Percentiles rank a stretch among this genome's conserved stretches.
Evolutionary conservation across 2,888 invertebrate species (phyloP).

Genomic region (Clusia tigrina): DNA sequence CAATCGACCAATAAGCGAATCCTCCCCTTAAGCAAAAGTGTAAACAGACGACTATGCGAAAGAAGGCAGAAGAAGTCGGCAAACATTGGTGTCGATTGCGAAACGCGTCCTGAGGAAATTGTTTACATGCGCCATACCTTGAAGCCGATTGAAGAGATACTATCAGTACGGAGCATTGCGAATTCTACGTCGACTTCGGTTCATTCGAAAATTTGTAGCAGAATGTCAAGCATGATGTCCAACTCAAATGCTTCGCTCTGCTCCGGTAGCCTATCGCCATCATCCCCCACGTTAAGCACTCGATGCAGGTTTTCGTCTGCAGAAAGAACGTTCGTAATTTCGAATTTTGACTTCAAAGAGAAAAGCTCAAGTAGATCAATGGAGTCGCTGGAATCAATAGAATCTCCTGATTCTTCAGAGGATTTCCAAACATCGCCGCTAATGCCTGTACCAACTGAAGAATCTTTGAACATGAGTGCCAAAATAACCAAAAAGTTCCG

Average conservation of each 20-base stretch:
- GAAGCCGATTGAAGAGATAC: slow-evolving; percentile 38
- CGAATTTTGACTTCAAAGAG: too few relatives aligned
- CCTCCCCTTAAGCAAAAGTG: background rate
- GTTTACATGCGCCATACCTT: slow-evolving; percentile 43
- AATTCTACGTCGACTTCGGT: slow-evolving; percentile 39
- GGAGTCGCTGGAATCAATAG: background rate
- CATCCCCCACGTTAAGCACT: too few relatives aligned
- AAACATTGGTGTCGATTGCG: slow-evolving; percentile 5
- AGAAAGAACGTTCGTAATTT: too few relatives aligned
- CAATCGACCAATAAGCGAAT: too few relatives aligned
- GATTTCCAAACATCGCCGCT: slow-evolving; percentile 36
- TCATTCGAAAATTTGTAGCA: slow-evolving; percentile 10
- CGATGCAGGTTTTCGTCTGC: too few relatives aligned
- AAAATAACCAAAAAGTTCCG: slow-evolving; percentile 38
- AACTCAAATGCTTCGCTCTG: too few relatives aligned
- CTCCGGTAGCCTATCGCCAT: too few relatives aligned
- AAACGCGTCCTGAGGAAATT: slow-evolving; percentile 36
- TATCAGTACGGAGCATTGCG: slow-evolving; percentile 38
- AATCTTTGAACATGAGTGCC: slow-evolving; percentile 23
- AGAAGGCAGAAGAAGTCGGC: background rate
- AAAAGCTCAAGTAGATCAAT: background rate
- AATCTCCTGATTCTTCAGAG: slow-evolving; percentile 31
- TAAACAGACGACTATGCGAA: background rate
- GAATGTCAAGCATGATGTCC: background rate
- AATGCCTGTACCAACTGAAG: slow-evolving; percentile 25